Evolutionary conservation across 2,113 vertebrate species (phyloP), one percentile per base, ranked within the genome.

Genomic region (Gambusia affinis): DNA sequence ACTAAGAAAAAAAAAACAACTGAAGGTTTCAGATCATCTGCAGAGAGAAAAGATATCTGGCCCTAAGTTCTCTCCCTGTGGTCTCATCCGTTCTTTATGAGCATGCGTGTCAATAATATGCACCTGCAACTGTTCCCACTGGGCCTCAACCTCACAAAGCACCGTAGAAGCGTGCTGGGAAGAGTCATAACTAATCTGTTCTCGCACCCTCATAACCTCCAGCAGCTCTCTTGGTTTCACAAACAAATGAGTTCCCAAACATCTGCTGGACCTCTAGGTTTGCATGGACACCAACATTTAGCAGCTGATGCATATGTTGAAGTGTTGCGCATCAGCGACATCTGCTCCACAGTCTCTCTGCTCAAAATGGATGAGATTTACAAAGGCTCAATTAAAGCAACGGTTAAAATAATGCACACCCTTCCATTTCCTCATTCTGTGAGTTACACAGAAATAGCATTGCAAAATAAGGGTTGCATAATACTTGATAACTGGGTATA

Each of bases 121-220:
- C 93, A 94, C 87, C 93, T 94, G 94, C 70, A 68, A 64, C 60
- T 63, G 72, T 87, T 94, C 91, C 80, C 92, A 92, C 82, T 61
- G 75, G n/a, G 67, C 51, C 33, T 28, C 0, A 60, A 31, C 73
- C 78, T 72, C 76, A 76, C 31, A 42, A 0, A 39, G 67, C 76
- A 68, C 67, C 78, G 54, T 63, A 76, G 33, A 65, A 80, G 12
- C 62, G 75, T 57, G 73, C 31, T 17, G 31, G 31, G 65, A 65
- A 57, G 64, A 75, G 57, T 62, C 79, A 74, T 71, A 79, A 82
- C 57, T 17, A 11, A 64, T 76, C 68, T 76, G 74, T 70, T 87
- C 67, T 87, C 64, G 66, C 6, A 8, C 64, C 74, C 73, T 39
- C 8, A 2, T 42, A 81, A 82, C 81, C 68, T 73, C 81, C 7